phyloP scores from a whole-genome alignment of 2,797 vertebrate species.

The Leptodactylus fallax region DNA sequence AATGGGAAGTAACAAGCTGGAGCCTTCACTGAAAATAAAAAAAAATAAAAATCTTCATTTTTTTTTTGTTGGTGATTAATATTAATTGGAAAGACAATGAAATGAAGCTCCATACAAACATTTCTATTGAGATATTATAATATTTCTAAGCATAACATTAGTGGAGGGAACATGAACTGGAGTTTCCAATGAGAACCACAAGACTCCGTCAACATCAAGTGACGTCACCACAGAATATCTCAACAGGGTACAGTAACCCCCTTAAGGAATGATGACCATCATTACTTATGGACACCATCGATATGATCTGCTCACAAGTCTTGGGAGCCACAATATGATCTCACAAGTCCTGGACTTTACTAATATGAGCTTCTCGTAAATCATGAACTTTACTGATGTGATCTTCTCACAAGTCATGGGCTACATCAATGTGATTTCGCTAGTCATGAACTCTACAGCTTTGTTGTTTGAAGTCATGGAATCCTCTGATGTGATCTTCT shows the following conservation, averaged over 20 bases:
- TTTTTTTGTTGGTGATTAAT: not conserved
- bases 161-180: too few species aligned
- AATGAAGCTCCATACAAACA: too few species aligned
- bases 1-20: constrained; percentile 42
- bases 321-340: not conserved
- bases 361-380: not conserved
- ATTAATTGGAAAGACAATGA: not conserved
- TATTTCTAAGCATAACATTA: too few species aligned
- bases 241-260: too few species aligned
- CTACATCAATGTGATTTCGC: not conserved
- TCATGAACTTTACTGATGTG: not conserved
- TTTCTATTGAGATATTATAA: too few species aligned
- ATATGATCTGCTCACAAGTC: not conserved
- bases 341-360: not conserved
- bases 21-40: not conserved
- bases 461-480: too few species aligned
- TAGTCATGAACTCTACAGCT: not conserved
- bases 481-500: too few species aligned
- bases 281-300: not conserved
- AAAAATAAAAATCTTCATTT: too few species aligned
- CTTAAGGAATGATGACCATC: not conserved
- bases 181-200: too few species aligned
- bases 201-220: too few species aligned
- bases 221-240: too few species aligned
- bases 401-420: not conserved